Evolutionary conservation across 2,797 vertebrate genomes (phyloP).

Genomic region (Lycodopsis pacificus): DNA sequence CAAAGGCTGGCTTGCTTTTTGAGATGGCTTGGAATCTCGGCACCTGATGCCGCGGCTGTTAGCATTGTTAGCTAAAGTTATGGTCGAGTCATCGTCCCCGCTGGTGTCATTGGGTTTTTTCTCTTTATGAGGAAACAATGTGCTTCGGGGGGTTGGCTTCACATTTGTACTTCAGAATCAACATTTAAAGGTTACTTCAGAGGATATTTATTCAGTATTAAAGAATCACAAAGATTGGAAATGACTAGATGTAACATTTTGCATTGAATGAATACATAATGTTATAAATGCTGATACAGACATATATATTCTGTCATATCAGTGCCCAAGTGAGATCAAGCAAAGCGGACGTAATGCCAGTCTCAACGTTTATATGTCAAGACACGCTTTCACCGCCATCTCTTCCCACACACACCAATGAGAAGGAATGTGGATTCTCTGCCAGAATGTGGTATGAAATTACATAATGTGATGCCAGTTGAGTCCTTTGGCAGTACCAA

Average conservation of each 20-base stretch:
- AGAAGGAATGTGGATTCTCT: constrained; percentile 21
- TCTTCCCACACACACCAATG: not conserved
- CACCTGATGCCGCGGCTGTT: too few relatives aligned
- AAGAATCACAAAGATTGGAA: not conserved
- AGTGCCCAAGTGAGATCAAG: not conserved
- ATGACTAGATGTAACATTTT: not conserved
- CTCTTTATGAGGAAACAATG: too few relatives aligned
- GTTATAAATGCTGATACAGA: too few relatives aligned
- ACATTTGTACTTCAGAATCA: too few relatives aligned
- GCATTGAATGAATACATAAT: too few relatives aligned
- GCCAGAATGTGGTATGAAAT: constrained; percentile 29
- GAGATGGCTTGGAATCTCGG: too few relatives aligned
- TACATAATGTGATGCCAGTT: constrained; percentile 20
- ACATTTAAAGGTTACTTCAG: not conserved
- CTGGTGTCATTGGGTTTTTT: too few relatives aligned
- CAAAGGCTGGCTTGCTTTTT: too few relatives aligned
- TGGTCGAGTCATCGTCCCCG: too few relatives aligned
- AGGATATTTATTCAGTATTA: not conserved
- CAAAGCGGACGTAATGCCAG: constrained; percentile 1
- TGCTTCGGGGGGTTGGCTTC: too few relatives aligned
- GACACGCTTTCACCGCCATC: constrained; percentile 19
- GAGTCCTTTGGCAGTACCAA: constrained; percentile 25
- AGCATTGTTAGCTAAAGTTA: too few relatives aligned
- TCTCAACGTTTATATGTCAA: not conserved
- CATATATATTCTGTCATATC: too few relatives aligned